Conservation (phyloP, 2,113 vertebrate species). For the Scomber colias region DNA sequence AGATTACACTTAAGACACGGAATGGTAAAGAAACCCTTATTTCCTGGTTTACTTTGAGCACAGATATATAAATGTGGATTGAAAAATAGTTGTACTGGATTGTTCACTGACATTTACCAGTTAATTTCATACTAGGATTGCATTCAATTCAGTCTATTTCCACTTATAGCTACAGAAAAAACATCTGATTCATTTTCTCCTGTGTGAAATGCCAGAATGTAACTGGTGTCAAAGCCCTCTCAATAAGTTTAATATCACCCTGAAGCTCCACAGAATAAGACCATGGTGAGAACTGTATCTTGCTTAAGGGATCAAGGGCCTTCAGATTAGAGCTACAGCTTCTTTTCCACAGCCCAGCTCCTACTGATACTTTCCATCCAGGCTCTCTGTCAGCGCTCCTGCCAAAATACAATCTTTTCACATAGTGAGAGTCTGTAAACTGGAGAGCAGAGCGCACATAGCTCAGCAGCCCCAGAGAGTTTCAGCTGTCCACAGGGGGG, state of each 20-base stretch:
- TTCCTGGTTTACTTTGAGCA: neutral
- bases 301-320: conserved; percentile 54
- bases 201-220: conserved; percentile 40
- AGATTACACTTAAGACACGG: neutral
- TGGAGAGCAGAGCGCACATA: conserved; percentile 21
- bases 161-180: conserved; percentile 3
- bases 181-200: conserved; percentile 14
- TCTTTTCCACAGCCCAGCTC: conserved; percentile 53
- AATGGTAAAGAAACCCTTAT: neutral
- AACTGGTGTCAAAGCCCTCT: conserved; percentile 44
- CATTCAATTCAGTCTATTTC: neutral
- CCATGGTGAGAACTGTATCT: conserved; percentile 68
- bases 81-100: neutral
- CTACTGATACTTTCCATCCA: conserved; percentile 71
- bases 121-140: neutral
- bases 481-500: conserved; percentile 6
- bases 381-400: conserved; percentile 28
- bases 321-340: conserved; percentile 47
- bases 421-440: conserved; percentile 20
- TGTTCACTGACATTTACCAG: neutral
- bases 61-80: neutral
- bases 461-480: conserved; percentile 19
- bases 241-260: conserved; percentile 61
- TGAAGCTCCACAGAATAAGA: conserved; percentile 48
- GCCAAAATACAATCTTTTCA: conserved; percentile 56